Evolutionary conservation across 2,888 invertebrate genomes (phyloP).

Genomic region (Odontocolon sp.): DNA sequence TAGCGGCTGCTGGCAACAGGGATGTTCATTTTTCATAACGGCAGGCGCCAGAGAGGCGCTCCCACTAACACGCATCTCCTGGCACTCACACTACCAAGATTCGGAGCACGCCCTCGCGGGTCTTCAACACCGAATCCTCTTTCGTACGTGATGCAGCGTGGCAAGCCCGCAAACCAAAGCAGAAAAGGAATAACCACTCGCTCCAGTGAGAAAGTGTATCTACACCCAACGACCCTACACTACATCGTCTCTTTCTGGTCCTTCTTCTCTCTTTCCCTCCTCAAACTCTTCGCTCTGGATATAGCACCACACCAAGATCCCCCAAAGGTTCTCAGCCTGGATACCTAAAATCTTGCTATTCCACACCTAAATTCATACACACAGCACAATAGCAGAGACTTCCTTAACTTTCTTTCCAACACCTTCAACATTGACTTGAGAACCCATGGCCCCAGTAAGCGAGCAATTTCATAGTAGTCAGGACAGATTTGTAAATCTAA

Average conservation of each 20-base stretch:
- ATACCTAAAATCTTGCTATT: slow-evolving; percentile 30
- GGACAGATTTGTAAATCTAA: slow-evolving; percentile 79
- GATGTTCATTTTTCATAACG: slow-evolving; percentile 75
- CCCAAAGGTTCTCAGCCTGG: slow-evolving; percentile 60
- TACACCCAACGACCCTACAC: slow-evolving; percentile 43
- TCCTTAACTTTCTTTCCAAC: not conserved
- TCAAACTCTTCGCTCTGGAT: slow-evolving; percentile 55
- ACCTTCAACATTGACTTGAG: slow-evolving; percentile 47
- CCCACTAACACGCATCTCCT: slow-evolving; percentile 43
- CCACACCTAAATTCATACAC: not conserved
- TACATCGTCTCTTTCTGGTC: slow-evolving; percentile 48
- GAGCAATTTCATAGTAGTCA: slow-evolving; percentile 73
- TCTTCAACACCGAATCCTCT: slow-evolving; percentile 52
- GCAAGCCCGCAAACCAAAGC: slow-evolving; percentile 25
- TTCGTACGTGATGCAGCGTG: slow-evolving; percentile 59
- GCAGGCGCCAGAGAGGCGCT: slow-evolving; percentile 73
- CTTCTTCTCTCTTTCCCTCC: slow-evolving; percentile 36
- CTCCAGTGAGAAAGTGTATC: slow-evolving; percentile 49
- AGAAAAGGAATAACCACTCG: slow-evolving; percentile 42
- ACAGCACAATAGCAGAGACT: not conserved
- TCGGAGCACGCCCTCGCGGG: slow-evolving; percentile 55
- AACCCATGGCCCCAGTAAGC: slow-evolving; percentile 58
- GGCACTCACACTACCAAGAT: slow-evolving; percentile 42
- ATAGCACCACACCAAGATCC: slow-evolving; percentile 50
- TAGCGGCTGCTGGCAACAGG: slow-evolving; percentile 63